These are phyloP conservation scores for Drosophila jambulina DNA, from an alignment of 1,140 invertebrate species.

Conservation along the genomic window DNA sequence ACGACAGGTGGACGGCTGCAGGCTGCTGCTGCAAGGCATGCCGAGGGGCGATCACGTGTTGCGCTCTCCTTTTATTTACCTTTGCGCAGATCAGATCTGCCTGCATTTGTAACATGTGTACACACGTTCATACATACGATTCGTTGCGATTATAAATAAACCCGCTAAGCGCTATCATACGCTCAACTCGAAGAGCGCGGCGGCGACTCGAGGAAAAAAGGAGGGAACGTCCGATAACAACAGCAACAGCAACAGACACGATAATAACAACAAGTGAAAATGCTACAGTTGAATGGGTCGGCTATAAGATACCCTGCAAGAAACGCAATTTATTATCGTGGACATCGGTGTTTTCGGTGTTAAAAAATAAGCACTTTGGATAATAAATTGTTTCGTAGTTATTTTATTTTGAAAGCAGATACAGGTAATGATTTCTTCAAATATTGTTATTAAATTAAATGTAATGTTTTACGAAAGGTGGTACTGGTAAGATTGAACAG, in stretches of 20 bases:
- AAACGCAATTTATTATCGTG: neutral
- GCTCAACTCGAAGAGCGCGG: neutral
- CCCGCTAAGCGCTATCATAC: constrained; percentile 7
- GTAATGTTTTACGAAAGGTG: neutral
- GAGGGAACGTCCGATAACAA: constrained; percentile 18
- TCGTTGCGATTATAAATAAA: constrained; percentile 17
- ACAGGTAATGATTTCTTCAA: no score
- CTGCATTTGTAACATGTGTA: constrained; percentile 4
- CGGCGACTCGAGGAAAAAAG: neutral
- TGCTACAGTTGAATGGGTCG: neutral
- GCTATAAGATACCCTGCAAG: neutral
- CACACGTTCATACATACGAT: neutral
- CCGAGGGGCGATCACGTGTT: constrained; percentile 13
- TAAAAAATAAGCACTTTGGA: neutral
- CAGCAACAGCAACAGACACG: constrained; percentile 16
- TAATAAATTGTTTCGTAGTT: neutral
- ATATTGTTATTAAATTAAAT: neutral
- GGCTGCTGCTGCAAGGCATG: neutral
- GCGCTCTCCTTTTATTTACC: constrained; percentile 12
- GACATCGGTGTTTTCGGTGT: neutral
- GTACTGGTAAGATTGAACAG: neutral
- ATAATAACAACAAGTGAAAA: constrained; percentile 9
- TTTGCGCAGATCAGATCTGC: constrained; percentile 7
- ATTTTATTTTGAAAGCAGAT: no score
- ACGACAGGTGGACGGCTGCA: constrained; percentile 11